Percentiles rank a stretch among this genome's conserved stretches.
These are phyloP conservation scores for Tragelaphus strepsiceros DNA, from an alignment of 2,113 vertebrate genomes.

Conservation along the genomic window DNA sequence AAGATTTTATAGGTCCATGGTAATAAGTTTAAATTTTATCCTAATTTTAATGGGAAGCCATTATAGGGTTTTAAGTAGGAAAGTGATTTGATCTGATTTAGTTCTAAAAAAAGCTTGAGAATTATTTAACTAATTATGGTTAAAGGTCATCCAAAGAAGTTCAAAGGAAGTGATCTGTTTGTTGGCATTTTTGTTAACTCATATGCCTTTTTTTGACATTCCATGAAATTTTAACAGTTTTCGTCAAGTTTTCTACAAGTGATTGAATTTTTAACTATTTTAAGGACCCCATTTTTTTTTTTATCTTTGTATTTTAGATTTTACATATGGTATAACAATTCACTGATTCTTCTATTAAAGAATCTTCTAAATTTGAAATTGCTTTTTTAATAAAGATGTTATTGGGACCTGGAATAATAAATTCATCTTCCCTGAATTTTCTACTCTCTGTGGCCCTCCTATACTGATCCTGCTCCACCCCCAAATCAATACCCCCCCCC, in stretches of 20 bases:
- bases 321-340: background rate
- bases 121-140: background rate
- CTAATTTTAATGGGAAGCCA: background rate
- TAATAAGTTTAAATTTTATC: background rate
- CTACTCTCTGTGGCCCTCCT: background rate
- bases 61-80: background rate
- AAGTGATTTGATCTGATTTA: background rate
- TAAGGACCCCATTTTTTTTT: background rate
- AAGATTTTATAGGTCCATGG: background rate
- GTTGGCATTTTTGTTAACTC: background rate
- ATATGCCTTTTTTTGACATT: background rate
- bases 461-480: no score
- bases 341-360: background rate
- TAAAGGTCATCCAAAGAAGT: background rate
- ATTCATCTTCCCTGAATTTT: background rate
- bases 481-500: background rate
- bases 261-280: background rate
- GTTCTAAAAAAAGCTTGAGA: background rate
- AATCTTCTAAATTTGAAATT: slow-evolving; percentile 17
- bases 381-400: background rate
- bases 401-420: background rate
- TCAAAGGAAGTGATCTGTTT: background rate
- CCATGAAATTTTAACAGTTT: background rate
- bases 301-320: slow-evolving; percentile 3
- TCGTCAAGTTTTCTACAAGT: background rate